Evolutionary conservation across 2,113 vertebrate genomes (phyloP), one percentile per base, ranked within the genome.

Genomic region (Larimichthys polyactis): DNA sequence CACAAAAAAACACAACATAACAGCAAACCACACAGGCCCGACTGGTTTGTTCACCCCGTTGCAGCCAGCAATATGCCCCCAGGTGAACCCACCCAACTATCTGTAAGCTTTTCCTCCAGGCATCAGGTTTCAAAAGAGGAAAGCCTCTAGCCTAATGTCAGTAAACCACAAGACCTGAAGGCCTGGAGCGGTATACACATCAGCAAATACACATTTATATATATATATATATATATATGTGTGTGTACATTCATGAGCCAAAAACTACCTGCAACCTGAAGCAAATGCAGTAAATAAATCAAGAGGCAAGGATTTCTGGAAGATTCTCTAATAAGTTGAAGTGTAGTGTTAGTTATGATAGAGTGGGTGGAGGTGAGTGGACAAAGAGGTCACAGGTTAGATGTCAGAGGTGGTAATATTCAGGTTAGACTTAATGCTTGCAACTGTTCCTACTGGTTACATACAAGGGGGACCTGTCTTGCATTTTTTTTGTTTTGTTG

Each of bases 111-210:
- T 63, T 55, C 81, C 92, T 90, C 36, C 52, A 64, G 90, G 92
- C 84, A 2, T 92, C 90, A 43, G 70, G 89, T 92, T 94, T 93
- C 90, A 91, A 91, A 92, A 89, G 79, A 72, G 68, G 68, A 84
- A 60, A 71, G 87, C 90, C 89, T 85, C 36, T 12, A 87, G 91
- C 89, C 77, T 65, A 74, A 65, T 90, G 83, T 87, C 83, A 85
- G 75, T 43, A 87, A 90, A 79, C 85, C 82, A 77, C 36, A 59
- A 68, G 81, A 64, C 73, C 81, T 2, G 44, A 65, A 84, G 84
- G 77, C 73, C 62, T 68, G 14, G 36, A 64, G 19, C 46, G 36
- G 27, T 59, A 43, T 27, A 81, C 49, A 65, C 78, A 85, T 71
- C 66, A 57, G 63, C 79, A 83, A 52, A 59, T 22, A 40, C 29